Conservation (phyloP, 2,888 invertebrate genomes). For the Cheilosia vernalis region DNA sequence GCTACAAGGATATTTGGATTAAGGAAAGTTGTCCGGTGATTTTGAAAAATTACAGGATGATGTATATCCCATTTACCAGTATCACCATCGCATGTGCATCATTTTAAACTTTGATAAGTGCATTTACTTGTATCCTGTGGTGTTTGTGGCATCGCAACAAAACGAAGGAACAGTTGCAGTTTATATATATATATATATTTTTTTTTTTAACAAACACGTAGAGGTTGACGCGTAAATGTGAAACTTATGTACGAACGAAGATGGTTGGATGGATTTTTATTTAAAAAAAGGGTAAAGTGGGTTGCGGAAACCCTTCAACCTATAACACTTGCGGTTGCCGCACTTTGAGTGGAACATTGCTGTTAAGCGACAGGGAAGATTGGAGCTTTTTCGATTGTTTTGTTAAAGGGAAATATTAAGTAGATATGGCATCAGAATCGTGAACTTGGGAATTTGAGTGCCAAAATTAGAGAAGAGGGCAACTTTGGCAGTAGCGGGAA, state of each 20-base stretch:
- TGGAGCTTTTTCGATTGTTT: too few species aligned
- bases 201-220: not conserved
- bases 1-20: slow-evolving; percentile 35
- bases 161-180: not conserved
- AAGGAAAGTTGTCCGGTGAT: slow-evolving; percentile 42
- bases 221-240: not conserved
- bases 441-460: too few species aligned
- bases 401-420: too few species aligned
- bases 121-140: slow-evolving; percentile 68
- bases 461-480: too few species aligned
- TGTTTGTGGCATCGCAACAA: slow-evolving; percentile 27
- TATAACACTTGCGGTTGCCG: too few species aligned
- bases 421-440: too few species aligned
- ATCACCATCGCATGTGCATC: slow-evolving; percentile 33
- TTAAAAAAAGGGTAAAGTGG: not conserved
- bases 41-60: slow-evolving; percentile 37
- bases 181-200: not conserved
- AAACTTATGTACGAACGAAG: not conserved
- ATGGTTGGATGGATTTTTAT: not conserved
- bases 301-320: too few species aligned
- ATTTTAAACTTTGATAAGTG: slow-evolving; percentile 68
- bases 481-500: too few species aligned
- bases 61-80: slow-evolving; percentile 25
- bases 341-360: too few species aligned
- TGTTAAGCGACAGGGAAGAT: too few species aligned